These are phyloP conservation scores for Ornithoptera alexandrae DNA, from an alignment of 2,888 invertebrate species.

Conservation along the genomic window DNA sequence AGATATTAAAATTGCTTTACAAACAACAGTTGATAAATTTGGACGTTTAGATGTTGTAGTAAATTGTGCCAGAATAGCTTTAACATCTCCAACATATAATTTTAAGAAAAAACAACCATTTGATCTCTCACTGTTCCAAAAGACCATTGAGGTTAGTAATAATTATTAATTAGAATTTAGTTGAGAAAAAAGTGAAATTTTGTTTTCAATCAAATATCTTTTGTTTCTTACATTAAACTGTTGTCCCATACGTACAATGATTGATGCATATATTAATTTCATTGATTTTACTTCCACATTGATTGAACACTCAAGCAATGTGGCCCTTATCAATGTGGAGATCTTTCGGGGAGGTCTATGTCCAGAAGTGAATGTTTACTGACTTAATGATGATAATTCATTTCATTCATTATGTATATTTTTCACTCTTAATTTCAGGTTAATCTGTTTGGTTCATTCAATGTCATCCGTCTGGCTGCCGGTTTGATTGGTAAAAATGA, in stretches of 20 bases:
- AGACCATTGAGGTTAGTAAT: constrained; percentile 82
- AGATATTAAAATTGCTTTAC: constrained; percentile 88
- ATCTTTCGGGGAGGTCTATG: too few relatives aligned
- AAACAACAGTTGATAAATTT: constrained; percentile 88
- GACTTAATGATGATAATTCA: too few relatives aligned
- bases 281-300: too few relatives aligned
- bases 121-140: constrained; percentile 86
- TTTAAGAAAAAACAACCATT: constrained; percentile 92
- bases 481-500: constrained; percentile 91
- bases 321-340: too few relatives aligned
- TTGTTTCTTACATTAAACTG: too few relatives aligned
- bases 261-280: too few relatives aligned
- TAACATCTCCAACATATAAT: constrained; percentile 93
- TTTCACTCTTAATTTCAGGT: constrained; percentile 74
- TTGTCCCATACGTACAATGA: too few relatives aligned
- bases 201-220: not conserved
- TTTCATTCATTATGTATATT: not conserved
- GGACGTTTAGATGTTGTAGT: constrained; percentile 92
- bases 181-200: not conserved
- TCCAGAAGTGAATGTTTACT: too few relatives aligned
- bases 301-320: too few relatives aligned
- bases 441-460: constrained; percentile 96
- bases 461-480: constrained; percentile 91
- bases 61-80: constrained; percentile 97
- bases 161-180: not conserved